phyloP scores from a whole-genome alignment of 2,797 vertebrate species.

The Spea hammondii region DNA sequence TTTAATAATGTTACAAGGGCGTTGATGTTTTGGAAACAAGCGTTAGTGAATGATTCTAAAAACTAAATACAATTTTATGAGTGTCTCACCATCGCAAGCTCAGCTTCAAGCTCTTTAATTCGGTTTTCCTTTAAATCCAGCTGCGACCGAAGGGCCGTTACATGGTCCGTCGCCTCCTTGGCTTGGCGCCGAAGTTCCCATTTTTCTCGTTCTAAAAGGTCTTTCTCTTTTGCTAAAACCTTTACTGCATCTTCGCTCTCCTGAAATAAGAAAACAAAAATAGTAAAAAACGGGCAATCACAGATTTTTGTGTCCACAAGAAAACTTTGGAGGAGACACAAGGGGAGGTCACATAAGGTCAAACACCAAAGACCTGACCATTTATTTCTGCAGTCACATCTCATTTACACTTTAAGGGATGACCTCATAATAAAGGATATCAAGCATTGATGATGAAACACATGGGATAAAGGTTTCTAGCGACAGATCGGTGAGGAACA shows the following conservation, averaged over 20 bases:
- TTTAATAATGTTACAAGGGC: too few relatives aligned
- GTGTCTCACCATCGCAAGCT: conserved; percentile 90
- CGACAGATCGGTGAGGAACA: too few relatives aligned
- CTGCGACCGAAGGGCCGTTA: conserved; percentile 83
- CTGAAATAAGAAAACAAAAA: conserved; percentile 60
- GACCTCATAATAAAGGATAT: too few relatives aligned
- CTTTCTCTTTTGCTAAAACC: conserved; percentile 90
- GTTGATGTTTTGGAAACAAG: too few relatives aligned
- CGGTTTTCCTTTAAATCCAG: conserved; percentile 96
- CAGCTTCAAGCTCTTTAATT: conserved; percentile 96
- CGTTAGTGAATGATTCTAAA: too few relatives aligned
- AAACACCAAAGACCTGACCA: too few relatives aligned
- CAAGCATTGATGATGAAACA: too few relatives aligned
- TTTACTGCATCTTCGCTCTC: conserved; percentile 96
- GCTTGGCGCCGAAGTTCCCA: conserved; percentile 93
- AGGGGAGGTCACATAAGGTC: neutral
- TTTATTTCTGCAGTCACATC: too few relatives aligned
- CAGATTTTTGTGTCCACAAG: too few relatives aligned
- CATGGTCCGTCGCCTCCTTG: conserved; percentile 93
- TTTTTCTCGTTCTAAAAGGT: conserved; percentile 91
- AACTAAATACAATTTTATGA: too few relatives aligned
- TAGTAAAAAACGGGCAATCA: neutral
- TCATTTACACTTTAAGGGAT: too few relatives aligned
- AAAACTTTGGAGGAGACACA: neutral
- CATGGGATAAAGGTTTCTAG: too few relatives aligned